Evolutionary conservation across 2,888 invertebrate species (phyloP), one percentile per base, ranked within the genome.

Genomic region (Drosophila algonquin): DNA sequence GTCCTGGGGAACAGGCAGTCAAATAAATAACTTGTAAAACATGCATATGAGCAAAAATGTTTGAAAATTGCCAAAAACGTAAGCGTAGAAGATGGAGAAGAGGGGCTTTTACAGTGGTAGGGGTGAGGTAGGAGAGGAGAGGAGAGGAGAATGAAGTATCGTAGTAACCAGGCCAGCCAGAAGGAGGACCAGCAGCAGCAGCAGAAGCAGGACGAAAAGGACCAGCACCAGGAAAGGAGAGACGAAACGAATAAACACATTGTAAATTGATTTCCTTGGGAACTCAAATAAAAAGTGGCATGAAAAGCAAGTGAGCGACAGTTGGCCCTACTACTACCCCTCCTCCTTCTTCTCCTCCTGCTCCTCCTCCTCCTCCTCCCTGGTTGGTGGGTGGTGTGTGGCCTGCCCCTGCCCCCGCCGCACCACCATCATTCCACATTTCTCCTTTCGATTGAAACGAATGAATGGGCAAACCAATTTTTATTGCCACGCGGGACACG

Each of bases 401-500:
- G 57, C 46, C 16, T 44, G 44, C 64, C 35, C n/a, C 45, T 14
- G 40, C 40, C 40, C 46, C n/a, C 32, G 35, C 35, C 35, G 32
- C 32, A 10, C 10, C 35, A 0, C 35, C 35, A 2, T 7, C n/a
- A 40, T n/a, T 40, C n/a, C 14, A 40, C 55, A 46, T 24, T 69
- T 56, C 67, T 72, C 53, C 59, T 50, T 74, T 69, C 78, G 87
- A 84, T 84, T 72, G 85, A 80, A 85, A 89, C 89, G 89, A 85
- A 85, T 85, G 85, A 85, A 85, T 85, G 85, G 89, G 85, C 85
- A 85, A 85, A 85, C 85, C 85, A 85, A 85, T 85, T 85, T 85
- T 85, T 85, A 85, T 85, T 88, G 85, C 85, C 89, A 89, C 85
- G 89, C 88, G 85, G 89, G 89, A 89, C 89, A 85, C 89, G 85